A percentile compares a stretch with the other conserved stretches of the same genome.
These are phyloP conservation scores for Phenganax stokvisi DNA, from an alignment of 92 coral and sea anemone genomes.

Conservation along the genomic window DNA sequence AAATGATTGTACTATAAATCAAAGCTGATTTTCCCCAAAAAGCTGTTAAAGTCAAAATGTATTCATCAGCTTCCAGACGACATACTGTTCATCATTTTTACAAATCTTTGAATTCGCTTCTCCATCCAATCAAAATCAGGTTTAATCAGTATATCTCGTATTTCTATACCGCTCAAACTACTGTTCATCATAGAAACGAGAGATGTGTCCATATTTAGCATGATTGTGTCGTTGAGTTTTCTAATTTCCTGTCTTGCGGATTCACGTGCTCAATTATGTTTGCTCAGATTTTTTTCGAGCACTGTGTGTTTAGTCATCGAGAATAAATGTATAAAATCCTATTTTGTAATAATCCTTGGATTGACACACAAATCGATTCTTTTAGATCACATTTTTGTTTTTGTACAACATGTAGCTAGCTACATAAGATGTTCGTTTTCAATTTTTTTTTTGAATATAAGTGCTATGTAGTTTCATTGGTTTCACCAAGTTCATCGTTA, in stretches of 20 bases:
- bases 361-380: neutral
- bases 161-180: conserved; percentile 65
- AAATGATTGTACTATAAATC: too few species aligned
- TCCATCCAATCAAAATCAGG: conserved; percentile 89
- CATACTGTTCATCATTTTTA: conserved; percentile 71
- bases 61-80: neutral
- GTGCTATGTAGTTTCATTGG: neutral
- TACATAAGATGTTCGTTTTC: too few species aligned
- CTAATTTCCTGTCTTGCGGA: neutral
- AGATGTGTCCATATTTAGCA: neutral
- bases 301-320: neutral
- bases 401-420: too few species aligned
- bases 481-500: neutral
- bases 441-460: too few species aligned
- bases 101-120: conserved; percentile 72
- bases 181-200: conserved; percentile 12
- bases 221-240: neutral
- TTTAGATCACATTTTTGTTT: too few species aligned
- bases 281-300: neutral
- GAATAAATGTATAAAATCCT: too few species aligned
- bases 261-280: neutral
- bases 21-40: too few species aligned
- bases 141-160: conserved; percentile 76
- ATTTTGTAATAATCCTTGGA: neutral
- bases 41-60: too few species aligned